Base-by-base conservation (phyloP, 1,140 invertebrate genomes). In the Stratiolaelaps scimitus region DNA sequence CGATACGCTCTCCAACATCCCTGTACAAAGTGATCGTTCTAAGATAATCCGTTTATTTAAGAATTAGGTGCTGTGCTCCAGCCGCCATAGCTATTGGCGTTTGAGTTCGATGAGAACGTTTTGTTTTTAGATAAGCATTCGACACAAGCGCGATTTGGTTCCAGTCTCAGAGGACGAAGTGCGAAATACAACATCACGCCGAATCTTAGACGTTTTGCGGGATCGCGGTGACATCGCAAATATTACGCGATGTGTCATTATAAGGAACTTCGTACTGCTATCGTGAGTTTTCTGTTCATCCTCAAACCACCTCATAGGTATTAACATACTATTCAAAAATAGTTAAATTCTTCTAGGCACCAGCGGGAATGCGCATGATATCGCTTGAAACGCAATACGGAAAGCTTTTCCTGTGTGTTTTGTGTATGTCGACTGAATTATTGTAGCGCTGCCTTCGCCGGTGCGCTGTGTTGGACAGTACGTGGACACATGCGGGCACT, bases 201-300 rank as follows among this genome's bases (percentile, higher is more conserved):
- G 53, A 1, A 26, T 60, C 34, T 23, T 60, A 34, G 53, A 26
- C 34, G 26, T 60, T 17, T 23, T 60, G 53, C 53, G 53, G 15
- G 17, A 17, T 6, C 26, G 53, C 26, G 17, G 15, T 15, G 23
- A 60, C 23, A 15, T 60, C 17, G 26, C 23, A 1, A 60, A 6
- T 26, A 19, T 26, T n/a, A 34, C 34, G 53, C 53, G 53, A 26
- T 60, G 26, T 13, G 13, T 60, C 15, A 23, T 60, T 15, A 5
- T 60, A 34, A 26, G 53, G 15, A 60, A 60, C 53, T 60, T 60
- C 23, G 53, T 26, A 20, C 53, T 60, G 1, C 23, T 60, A 10
- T 60, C 53, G 53, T 60, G 10, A 26, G 53, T 60, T 60, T 13
- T 28, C 34, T n/a, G 34, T 40, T 40, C 10, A 40, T n/a, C n/a